Evolutionary conservation across 2,797 vertebrate species (phyloP).

Genomic region (Silurus lanzhouensis): DNA sequence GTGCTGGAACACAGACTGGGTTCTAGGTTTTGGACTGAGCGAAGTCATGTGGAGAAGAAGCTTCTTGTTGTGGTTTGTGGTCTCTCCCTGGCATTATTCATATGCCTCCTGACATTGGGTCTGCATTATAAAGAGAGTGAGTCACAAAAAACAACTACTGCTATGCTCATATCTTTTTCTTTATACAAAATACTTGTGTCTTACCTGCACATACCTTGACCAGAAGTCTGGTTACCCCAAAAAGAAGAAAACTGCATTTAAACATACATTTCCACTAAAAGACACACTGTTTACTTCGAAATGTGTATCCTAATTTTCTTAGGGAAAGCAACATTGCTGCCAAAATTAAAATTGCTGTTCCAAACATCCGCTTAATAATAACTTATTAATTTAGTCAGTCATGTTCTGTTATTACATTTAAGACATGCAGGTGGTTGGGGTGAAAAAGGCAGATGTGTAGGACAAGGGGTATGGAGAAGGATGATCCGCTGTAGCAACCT

Average conservation of each 20-base stretch:
- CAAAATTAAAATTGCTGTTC: not conserved
- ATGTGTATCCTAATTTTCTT: not conserved
- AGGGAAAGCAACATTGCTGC: not conserved
- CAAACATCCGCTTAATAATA: not conserved
- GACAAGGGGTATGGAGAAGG: too few species aligned
- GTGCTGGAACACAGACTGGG: conserved; percentile 70
- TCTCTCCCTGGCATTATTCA: conserved; percentile 71
- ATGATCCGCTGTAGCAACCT: too few species aligned
- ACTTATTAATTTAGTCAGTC: not conserved
- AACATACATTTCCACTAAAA: not conserved
- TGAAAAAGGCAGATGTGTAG: too few species aligned
- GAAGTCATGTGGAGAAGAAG: conserved; percentile 77
- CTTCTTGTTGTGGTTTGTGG: conserved; percentile 75
- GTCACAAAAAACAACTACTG: conserved; percentile 56
- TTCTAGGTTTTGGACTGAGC: conserved; percentile 77
- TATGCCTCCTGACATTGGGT: conserved; percentile 77
- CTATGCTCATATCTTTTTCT: not conserved
- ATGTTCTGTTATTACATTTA: not conserved
- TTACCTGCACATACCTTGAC: not conserved
- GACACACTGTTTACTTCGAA: not conserved
- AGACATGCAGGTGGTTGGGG: too few species aligned
- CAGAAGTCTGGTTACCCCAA: not conserved
- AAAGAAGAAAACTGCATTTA: not conserved
- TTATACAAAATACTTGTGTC: not conserved
- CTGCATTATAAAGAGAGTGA: conserved; percentile 87